These are phyloP conservation scores for Liposcelis brunnea DNA, from an alignment of 2,888 invertebrate species.

Conservation along the genomic window DNA sequence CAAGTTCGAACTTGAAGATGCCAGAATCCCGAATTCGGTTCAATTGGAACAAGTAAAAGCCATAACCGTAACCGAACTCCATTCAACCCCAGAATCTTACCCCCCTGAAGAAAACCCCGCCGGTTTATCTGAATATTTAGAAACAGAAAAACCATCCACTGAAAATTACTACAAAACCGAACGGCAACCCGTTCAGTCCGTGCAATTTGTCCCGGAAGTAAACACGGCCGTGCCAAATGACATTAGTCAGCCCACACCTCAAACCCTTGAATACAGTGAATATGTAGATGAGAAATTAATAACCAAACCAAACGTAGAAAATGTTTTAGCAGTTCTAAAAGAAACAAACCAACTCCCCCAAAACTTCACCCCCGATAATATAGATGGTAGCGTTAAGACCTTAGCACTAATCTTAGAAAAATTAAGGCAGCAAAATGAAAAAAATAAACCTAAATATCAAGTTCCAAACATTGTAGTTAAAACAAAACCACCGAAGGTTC, in stretches of 20 bases:
- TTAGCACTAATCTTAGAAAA: constrained; percentile 55
- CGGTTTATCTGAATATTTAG: constrained; percentile 4
- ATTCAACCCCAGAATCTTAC: constrained; percentile 4
- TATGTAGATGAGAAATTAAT: constrained; percentile 5
- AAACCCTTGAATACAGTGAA: constrained; percentile 2
- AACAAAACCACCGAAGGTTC: constrained; percentile 22
- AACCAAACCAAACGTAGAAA: constrained; percentile 8
- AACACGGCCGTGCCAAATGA: no score
- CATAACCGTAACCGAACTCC: no score
- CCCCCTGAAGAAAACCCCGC: constrained; percentile 7
- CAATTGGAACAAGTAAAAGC: not conserved
- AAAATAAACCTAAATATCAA: constrained; percentile 14
- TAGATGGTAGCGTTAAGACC: constrained; percentile 61
- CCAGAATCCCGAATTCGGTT: not conserved
- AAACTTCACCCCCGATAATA: constrained; percentile 55
- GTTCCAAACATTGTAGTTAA: constrained; percentile 25
- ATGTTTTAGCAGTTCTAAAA: constrained; percentile 42
- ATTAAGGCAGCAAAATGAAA: constrained; percentile 38
- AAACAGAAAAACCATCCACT: not conserved
- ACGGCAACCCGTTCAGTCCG: not conserved
- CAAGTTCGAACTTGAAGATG: constrained; percentile 6
- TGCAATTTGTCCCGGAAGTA: not conserved
- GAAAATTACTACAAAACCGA: not conserved
- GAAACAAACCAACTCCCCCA: constrained; percentile 58
- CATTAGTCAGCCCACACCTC: not conserved